Evolutionary conservation across 2,797 vertebrate genomes (phyloP), one percentile per base, ranked within the genome.

Genomic region (Poecilia velifera): DNA sequence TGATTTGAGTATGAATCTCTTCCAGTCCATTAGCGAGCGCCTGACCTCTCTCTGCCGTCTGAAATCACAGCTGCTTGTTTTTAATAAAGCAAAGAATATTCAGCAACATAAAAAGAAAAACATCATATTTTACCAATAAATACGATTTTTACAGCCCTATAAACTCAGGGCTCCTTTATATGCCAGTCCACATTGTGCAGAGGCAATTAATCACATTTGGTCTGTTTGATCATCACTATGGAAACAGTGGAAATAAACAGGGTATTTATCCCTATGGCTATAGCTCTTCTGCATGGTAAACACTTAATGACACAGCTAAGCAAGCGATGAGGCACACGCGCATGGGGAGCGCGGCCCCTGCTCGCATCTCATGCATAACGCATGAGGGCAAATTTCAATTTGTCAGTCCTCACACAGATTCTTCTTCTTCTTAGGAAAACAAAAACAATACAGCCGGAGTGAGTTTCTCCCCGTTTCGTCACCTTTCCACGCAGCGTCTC

Each of bases 11-110:
- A 83, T 79, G 89, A 92, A 92, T 93, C 86, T 86, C 80, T 92
- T 93, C 87, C 87, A 87, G 86, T 90, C 92, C 89, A 93, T 93
- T 94, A 94, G 90, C 86, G 88, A 88, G 88, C 81, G 73, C 84
- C 81, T 86, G 90, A 93, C 93, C 92, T 83, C 82, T 80, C 84
- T 72, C 84, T 86, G 82, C 81, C 78, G 74, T 74, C 74, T 72
- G 66, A 80, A 68, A 53, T 57, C 82, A 46, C 78, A 47, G 43
- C 43, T 25, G 73, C 83, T 39, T n/a, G 20, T 57, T 36, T 71
- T 49, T 55, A 39, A 59, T 31, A 46, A 28, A 76, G 28, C 39
- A 13, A n/a, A 75, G 74, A 76, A 28, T 39, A 71, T 34, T 66
- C 14, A 75, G 68, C 72, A 72, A 28, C 8, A 28, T 72, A 39